Conservation (phyloP, 2,113 vertebrate genomes). For the Xyliphius kryptos region DNA sequence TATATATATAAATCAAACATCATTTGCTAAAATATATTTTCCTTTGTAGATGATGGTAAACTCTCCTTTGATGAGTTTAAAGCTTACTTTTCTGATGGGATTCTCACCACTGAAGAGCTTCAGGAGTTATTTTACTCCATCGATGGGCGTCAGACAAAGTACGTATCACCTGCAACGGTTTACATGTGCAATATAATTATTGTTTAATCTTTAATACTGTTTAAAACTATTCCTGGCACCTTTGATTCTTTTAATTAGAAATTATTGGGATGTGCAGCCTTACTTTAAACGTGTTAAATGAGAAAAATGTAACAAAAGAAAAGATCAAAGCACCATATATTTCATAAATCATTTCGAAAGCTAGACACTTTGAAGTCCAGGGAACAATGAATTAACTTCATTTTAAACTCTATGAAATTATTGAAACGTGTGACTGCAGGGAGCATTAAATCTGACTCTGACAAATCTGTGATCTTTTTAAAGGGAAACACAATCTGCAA, state of each 20-base stretch:
- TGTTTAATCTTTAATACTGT: too few species aligned
- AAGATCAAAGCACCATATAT: slow-evolving; percentile 15
- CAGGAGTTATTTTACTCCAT: slow-evolving; percentile 86
- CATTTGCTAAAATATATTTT: neutral
- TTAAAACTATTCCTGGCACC: too few species aligned
- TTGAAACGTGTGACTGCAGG: slow-evolving; percentile 11
- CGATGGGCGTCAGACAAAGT: slow-evolving; percentile 81
- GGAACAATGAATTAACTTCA: neutral
- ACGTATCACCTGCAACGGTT: slow-evolving; percentile 46
- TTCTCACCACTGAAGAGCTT: slow-evolving; percentile 84
- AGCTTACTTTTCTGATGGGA: slow-evolving; percentile 86
- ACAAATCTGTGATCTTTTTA: neutral
- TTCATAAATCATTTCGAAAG: too few species aligned
- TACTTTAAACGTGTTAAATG: too few species aligned
- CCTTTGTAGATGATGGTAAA: slow-evolving; percentile 82
- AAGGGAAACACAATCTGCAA: slow-evolving; percentile 13
- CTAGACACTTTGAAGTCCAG: too few species aligned
- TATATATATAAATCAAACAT: neutral
- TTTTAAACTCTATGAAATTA: slow-evolving; percentile 9
- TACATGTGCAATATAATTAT: too few species aligned
- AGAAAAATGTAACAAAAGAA: neutral
- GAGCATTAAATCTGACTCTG: too few species aligned
- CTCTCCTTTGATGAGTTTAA: slow-evolving; percentile 97
- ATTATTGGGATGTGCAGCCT: too few species aligned
- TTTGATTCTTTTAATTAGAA: too few species aligned